phyloP scores from a whole-genome alignment of 2,113 vertebrate species.

The Spea multiplicata region DNA sequence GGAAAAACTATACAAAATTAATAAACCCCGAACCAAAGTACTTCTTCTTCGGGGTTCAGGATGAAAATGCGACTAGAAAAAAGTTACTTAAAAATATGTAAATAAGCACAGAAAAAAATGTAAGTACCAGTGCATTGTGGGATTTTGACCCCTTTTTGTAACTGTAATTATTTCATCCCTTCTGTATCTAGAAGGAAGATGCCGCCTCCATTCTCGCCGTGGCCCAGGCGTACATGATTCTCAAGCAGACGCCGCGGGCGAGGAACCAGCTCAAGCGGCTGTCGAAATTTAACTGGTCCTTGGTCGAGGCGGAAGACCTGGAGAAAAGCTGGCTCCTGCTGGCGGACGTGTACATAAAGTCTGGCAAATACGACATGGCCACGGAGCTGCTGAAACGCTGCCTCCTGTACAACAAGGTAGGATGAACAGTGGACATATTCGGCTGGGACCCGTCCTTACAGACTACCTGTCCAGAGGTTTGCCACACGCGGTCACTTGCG shows the following conservation, averaged over 20 bases:
- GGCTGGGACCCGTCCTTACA: too few species aligned
- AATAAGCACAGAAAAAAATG: too few species aligned
- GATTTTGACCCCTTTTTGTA: too few species aligned
- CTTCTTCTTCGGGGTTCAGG: too few species aligned
- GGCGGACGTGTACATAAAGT: constrained; percentile 67
- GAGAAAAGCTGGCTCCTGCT: constrained; percentile 68
- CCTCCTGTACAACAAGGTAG: constrained; percentile 67
- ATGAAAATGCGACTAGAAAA: too few species aligned
- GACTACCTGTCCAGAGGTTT: too few species aligned
- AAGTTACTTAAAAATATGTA: too few species aligned
- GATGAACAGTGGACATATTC: background rate
- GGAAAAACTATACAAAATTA: too few species aligned
- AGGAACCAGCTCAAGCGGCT: constrained; percentile 66
- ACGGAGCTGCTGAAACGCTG: constrained; percentile 63
- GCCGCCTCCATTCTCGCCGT: constrained; percentile 54
- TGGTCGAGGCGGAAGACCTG: constrained; percentile 56
- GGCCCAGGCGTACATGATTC: constrained; percentile 57
- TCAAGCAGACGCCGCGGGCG: constrained; percentile 61
- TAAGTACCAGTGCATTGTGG: too few species aligned
- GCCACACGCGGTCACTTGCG: too few species aligned
- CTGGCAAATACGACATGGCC: constrained; percentile 66
- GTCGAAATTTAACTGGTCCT: constrained; percentile 54
- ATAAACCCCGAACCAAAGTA: too few species aligned
- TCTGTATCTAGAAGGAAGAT: constrained; percentile 52
- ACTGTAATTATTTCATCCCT: background rate